These are phyloP conservation scores for Micoletzkya japonica DNA, from an alignment of 2,888 invertebrate genomes.

Conservation along the genomic window DNA sequence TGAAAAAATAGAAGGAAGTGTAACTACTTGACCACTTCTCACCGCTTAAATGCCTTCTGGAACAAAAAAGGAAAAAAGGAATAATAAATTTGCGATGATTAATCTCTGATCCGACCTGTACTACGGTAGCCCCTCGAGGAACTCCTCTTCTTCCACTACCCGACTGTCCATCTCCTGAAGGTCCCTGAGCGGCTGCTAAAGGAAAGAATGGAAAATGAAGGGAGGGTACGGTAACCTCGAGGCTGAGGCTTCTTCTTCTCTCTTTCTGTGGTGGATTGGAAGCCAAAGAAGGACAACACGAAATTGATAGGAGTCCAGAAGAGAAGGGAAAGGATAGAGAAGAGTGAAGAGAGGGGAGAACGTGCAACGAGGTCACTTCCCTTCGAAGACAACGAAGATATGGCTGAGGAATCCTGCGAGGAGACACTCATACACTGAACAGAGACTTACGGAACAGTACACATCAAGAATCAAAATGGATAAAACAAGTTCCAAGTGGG, in stretches of 20 bases:
- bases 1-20: no score
- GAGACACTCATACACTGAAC: no score
- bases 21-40: no score
- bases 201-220: no score
- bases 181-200: no score
- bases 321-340: slow-evolving; percentile 24
- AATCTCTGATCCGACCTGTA: slow-evolving; percentile 9
- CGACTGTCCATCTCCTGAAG: background rate
- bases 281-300: slow-evolving; percentile 20
- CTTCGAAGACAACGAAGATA: no score
- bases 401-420: no score
- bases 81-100: background rate
- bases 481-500: background rate
- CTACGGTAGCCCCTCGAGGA: slow-evolving; percentile 8
- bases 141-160: background rate
- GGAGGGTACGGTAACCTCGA: no score
- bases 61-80: background rate
- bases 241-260: slow-evolving; percentile 23
- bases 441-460: background rate
- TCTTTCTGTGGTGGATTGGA: background rate
- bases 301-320: slow-evolving; percentile 27
- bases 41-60: no score
- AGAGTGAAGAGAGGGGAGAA: slow-evolving; percentile 2
- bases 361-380: no score
- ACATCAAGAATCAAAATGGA: background rate